Evolutionary conservation across 2,888 invertebrate species (phyloP), one percentile per base, ranked within the genome.

Genomic region (Pristionchus mayeri): DNA sequence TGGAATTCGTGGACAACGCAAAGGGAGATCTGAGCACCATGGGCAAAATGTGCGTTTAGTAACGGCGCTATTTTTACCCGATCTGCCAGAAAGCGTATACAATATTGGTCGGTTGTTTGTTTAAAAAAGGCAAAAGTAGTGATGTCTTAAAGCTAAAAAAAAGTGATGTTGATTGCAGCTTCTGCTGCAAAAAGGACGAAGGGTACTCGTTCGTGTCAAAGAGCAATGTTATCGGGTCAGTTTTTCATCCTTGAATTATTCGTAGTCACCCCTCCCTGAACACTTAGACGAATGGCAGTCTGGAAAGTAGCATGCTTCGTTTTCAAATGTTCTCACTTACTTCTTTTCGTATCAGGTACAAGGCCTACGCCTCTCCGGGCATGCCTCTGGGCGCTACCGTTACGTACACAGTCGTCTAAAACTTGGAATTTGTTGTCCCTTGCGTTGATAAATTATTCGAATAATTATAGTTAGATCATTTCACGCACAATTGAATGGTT

Each of bases 151-250:
- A n/a, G n/a, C n/a, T n/a, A n/a, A n/a, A n/a, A n/a, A n/a, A n/a
- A n/a, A n/a, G n/a, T n/a, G n/a, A n/a, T n/a, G n/a, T n/a, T 34
- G n/a, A 11, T 75, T 75, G 0, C 44, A 78, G 76, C 13, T 78
- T 78, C 50, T 50, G 50, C 76, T 78, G 76, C 30, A 13, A 24
- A 0, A 50, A 50, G 18, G 30, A 34, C n/a, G 75, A 78, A 16
- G 76, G 50, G 0, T 50, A 48, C 27, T 78, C 76, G 18, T 78
- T 78, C 50, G 50, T 78, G 1, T 78, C 76, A 40, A 24, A 27
- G 50, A 78, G 50, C 24, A 78, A 78, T 16, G 76, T 78, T 2
- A 48, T 78, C 27, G 76, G 76, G 76, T 57, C 7, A n/a, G 57
- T 57, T 6, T n/a, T 6, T 57, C 21, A 18, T 57, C 6, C 6